Conservation (phyloP, 2,888 invertebrate species). For the Erannis defoliaria region DNA sequence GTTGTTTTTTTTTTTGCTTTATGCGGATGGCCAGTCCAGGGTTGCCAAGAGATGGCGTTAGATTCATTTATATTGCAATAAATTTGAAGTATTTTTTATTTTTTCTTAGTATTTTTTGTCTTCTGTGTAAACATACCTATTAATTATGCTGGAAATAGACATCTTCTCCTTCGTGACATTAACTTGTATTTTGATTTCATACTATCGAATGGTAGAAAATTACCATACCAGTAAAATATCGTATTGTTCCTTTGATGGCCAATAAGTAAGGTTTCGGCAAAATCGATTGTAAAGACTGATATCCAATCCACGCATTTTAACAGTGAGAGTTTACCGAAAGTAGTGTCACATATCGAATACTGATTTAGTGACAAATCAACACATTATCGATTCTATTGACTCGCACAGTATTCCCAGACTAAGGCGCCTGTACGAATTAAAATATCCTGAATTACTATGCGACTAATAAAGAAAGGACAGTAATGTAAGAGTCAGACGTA, state of each 20-base stretch:
- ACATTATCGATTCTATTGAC: slow-evolving; percentile 54
- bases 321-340: slow-evolving; percentile 45
- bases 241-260: background rate
- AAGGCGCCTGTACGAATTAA: slow-evolving; percentile 46
- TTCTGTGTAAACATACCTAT: too few species aligned
- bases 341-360: slow-evolving; percentile 39
- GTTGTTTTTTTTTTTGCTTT: too few species aligned
- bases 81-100: too few species aligned
- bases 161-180: too few species aligned
- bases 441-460: slow-evolving; percentile 44
- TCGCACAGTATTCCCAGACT: slow-evolving; percentile 44
- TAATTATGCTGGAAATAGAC: too few species aligned
- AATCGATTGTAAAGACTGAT: slow-evolving; percentile 10
- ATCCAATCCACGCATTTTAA: slow-evolving; percentile 21
- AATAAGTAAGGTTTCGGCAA: too few species aligned
- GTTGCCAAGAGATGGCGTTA: too few species aligned
- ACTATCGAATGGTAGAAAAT: too few species aligned
- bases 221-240: background rate
- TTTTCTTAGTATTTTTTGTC: too few species aligned
- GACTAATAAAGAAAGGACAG: slow-evolving; percentile 52
- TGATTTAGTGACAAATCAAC: slow-evolving; percentile 53
- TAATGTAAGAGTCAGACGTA: background rate
- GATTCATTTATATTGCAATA: too few species aligned
- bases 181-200: too few species aligned
- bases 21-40: too few species aligned